Evolutionary conservation across 1,140 invertebrate species (phyloP).

Genomic region (Aphidius ervi): DNA sequence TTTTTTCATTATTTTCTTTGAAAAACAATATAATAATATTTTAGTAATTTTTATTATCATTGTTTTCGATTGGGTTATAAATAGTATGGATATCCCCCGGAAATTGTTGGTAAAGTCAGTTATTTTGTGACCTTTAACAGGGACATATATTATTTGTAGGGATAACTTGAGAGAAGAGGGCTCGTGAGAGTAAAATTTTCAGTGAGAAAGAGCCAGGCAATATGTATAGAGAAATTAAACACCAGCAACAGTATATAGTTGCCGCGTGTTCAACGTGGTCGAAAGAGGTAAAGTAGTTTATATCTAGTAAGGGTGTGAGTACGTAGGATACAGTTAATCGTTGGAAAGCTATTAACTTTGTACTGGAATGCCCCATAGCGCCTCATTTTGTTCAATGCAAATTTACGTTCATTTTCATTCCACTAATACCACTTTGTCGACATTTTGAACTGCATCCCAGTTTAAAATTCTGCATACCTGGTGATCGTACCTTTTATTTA

Average conservation of each 20-base stretch:
- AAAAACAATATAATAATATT: not conserved
- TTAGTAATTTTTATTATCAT: not conserved
- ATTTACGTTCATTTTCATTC: slow-evolving; percentile 34
- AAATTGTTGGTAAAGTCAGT: slow-evolving; percentile 31
- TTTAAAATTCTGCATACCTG: no score
- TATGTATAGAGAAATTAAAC: no score
- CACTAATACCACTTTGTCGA: not conserved
- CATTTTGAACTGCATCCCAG: slow-evolving; percentile 3
- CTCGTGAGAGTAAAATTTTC: slow-evolving; percentile 13
- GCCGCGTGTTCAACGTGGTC: slow-evolving; percentile 16
- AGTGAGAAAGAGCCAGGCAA: no score
- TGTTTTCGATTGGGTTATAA: slow-evolving; percentile 3
- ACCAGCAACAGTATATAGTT: not conserved
- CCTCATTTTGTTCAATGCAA: slow-evolving; percentile 50
- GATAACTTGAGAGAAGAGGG: slow-evolving; percentile 31
- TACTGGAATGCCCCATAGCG: slow-evolving; percentile 47
- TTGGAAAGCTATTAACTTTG: slow-evolving; percentile 51
- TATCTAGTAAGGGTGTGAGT: slow-evolving; percentile 16
- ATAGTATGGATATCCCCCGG: not conserved
- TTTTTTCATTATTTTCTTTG: not conserved
- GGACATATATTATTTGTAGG: slow-evolving; percentile 41
- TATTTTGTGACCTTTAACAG: slow-evolving; percentile 40
- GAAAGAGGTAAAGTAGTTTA: slow-evolving; percentile 14
- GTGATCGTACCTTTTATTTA: no score
- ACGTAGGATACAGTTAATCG: slow-evolving; percentile 48